Base-by-base conservation (phyloP, 2,113 vertebrate genomes). In the Perca flavescens region DNA sequence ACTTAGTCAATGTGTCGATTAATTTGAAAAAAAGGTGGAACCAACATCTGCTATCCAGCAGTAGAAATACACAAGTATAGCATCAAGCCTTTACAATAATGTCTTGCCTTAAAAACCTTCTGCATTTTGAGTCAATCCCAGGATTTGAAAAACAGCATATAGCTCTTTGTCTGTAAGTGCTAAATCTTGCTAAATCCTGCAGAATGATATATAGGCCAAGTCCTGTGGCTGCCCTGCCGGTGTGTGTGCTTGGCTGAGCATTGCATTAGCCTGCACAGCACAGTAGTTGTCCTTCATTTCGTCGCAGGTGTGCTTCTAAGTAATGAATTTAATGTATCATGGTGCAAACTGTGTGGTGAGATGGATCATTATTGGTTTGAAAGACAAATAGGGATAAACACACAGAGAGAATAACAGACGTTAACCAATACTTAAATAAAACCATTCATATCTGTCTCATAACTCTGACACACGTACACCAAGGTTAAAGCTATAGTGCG, bases 281-380 rank as follows among this genome's bases (percentile, higher is more conserved):
- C 79, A 85, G 57, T 75, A 85, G 57, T 75, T 88, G 84, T 90
- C 84, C 74, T 85, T 89, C 80, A 85, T 76, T 84, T 87, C 80
- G 84, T 74, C 36, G 10, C 78, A 81, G 69, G 85, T 91, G 79
- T 79, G 65, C 86, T 76, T 82, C 66, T 84, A 79, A 76, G 86
- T 84, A 86, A 86, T 91, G 77, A 74, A 80, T 88, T 86, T 66
- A 90, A 82, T 82, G 81, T 85, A 80, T 90, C 65, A 74, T 13
- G 53, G 31, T 47, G 50, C 66, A 74, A 78, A 76, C 66, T 68
- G 78, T 71, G 50, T 11, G 16, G 31, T 36, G n/a, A 67, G 34
- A 85, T 71, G 52, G 58, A 74, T 87, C 49, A 54, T 81, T 79
- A 60, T 77, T 71, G 77, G 64, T 79, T 78, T 76, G 21, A 81